phyloP scores from a whole-genome alignment of 2,113 vertebrate species.

The Nibea coibor region DNA sequence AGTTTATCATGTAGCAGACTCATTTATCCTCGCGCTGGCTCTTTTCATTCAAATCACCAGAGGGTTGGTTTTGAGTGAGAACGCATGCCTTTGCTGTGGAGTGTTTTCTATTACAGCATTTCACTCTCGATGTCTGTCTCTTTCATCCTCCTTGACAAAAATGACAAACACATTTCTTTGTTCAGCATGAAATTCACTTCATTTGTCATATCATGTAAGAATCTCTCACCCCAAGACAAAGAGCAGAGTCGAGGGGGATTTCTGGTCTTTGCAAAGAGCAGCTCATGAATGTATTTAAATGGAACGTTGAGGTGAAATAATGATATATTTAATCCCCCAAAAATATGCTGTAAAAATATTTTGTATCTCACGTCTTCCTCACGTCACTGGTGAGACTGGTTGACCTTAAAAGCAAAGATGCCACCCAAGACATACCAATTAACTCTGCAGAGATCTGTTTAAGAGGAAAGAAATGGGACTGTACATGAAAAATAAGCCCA shows the following conservation, averaged over 20 bases:
- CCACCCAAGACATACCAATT: conserved; percentile 60
- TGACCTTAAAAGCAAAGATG: conserved; percentile 42
- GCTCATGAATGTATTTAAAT: conserved; percentile 41
- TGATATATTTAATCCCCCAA: conserved; percentile 18
- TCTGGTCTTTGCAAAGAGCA: conserved; percentile 32
- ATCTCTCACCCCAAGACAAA: conserved; percentile 55
- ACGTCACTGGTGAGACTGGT: conserved; percentile 29
- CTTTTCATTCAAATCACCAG: conserved; percentile 62
- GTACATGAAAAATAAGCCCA: conserved; percentile 66
- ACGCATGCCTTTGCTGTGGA: conserved; percentile 43
- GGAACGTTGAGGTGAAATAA: conserved; percentile 52
- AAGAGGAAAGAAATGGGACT: conserved; percentile 36
- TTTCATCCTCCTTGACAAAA: conserved; percentile 70
- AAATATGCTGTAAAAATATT: conserved; percentile 47
- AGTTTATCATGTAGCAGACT: conserved; percentile 58
- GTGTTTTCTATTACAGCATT: conserved; percentile 71
- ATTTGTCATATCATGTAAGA: conserved; percentile 70
- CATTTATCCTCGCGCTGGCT: conserved; percentile 57
- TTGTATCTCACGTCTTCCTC: conserved; percentile 50
- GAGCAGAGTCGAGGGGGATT: conserved; percentile 24
- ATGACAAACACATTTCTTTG: conserved; percentile 77
- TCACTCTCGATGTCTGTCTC: conserved; percentile 60
- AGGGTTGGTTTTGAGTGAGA: conserved; percentile 46
- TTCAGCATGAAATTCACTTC: conserved; percentile 57
- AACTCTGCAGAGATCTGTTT: conserved; percentile 41